Conservation (phyloP, 2,797 vertebrate species). For the Esox lucius region DNA sequence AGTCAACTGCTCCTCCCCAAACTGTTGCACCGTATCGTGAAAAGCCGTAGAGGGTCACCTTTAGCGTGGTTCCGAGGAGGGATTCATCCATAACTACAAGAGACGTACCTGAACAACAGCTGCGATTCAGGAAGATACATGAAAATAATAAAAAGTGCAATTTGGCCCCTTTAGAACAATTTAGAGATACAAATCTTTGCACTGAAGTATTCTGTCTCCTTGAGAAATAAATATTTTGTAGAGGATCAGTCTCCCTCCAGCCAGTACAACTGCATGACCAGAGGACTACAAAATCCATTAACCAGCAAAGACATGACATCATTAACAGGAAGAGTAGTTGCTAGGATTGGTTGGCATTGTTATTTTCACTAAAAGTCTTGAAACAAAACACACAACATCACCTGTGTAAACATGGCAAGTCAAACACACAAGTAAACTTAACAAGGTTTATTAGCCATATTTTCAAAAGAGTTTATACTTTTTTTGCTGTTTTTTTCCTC, state of each 20-base stretch:
- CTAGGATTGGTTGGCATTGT: slow-evolving; percentile 52
- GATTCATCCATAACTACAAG: slow-evolving; percentile 53
- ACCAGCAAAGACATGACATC: slow-evolving; percentile 48
- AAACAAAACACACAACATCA: slow-evolving; percentile 59
- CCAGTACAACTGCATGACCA: slow-evolving; percentile 55
- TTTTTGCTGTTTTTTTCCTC: slow-evolving; percentile 49
- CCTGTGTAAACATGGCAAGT: slow-evolving; percentile 66
- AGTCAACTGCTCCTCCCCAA: too few species aligned
- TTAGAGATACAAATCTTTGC: slow-evolving; percentile 11
- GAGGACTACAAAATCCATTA: slow-evolving; percentile 41
- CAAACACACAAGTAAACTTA: slow-evolving; percentile 73
- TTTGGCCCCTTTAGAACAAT: slow-evolving; percentile 9
- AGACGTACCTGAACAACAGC: slow-evolving; percentile 43
- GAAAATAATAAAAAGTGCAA: slow-evolving; percentile 10
- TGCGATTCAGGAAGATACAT: slow-evolving; percentile 31
- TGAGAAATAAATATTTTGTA: background rate
- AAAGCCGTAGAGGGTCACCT: slow-evolving; percentile 40
- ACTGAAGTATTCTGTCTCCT: slow-evolving; percentile 5
- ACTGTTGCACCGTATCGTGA: too few species aligned
- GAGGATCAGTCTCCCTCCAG: slow-evolving; percentile 29
- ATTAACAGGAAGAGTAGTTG: slow-evolving; percentile 58
- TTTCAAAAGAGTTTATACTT: slow-evolving; percentile 63
- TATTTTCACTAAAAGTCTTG: slow-evolving; percentile 49
- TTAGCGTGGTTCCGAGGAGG: slow-evolving; percentile 48
- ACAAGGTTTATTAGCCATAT: slow-evolving; percentile 72